Conservation (phyloP, 2,113 vertebrate genomes). For the Brachyistius frenatus region DNA sequence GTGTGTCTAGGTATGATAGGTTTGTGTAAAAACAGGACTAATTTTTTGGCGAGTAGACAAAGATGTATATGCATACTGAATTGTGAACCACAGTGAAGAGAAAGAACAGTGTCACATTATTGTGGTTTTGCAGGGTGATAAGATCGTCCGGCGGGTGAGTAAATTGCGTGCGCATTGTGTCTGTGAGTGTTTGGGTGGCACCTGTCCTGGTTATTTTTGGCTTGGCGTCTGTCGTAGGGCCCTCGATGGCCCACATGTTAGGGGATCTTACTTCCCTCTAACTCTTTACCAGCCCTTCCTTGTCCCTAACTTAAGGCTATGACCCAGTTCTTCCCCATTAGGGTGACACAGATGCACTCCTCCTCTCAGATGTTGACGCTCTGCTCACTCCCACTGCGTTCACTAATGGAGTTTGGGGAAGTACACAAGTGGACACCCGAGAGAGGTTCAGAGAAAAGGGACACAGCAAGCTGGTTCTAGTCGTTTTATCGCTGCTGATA, state of each 20-base stretch:
- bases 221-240: conserved; percentile 72
- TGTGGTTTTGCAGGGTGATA: conserved; percentile 99
- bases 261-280: conserved; percentile 66
- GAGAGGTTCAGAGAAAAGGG: conserved; percentile 19
- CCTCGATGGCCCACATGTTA: conserved; percentile 50
- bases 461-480: conserved; percentile 1
- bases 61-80: conserved; percentile 27
- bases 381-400: conserved; percentile 7
- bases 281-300: conserved; percentile 50
- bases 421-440: background rate
- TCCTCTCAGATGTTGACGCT: conserved; percentile 16
- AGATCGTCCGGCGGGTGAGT: conserved; percentile 99
- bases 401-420: background rate
- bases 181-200: conserved; percentile 80
- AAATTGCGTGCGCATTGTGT: conserved; percentile 73
- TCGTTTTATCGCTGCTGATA: conserved; percentile 44
- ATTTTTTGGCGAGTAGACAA: conserved; percentile 1
- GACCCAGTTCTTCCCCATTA: conserved; percentile 34
- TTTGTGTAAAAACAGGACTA: conserved; percentile 7
- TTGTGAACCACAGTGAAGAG: conserved; percentile 58
- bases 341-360: conserved; percentile 17
- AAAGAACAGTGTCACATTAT: conserved; percentile 80
- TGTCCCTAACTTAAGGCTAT: conserved; percentile 33
- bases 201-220: conserved; percentile 72
- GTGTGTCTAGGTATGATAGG: conserved; percentile 2